Conservation (phyloP, 1,140 invertebrate species). For the Bradynema listronoti region DNA sequence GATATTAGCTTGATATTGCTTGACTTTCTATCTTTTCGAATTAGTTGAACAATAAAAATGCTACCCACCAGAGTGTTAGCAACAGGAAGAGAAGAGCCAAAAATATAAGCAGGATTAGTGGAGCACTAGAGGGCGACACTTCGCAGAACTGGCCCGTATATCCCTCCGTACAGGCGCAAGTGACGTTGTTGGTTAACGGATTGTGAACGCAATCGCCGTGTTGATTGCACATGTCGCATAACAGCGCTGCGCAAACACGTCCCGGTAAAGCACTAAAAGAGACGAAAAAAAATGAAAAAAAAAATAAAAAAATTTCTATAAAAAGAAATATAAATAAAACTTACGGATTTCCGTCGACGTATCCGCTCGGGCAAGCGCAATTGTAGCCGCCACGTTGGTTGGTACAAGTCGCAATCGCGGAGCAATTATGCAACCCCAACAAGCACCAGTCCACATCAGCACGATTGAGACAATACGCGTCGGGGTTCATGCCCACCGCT, state of each 20-base stretch:
- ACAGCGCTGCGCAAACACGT: constrained; percentile 50
- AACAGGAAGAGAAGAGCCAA: constrained; percentile 52
- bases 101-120: constrained; percentile 48
- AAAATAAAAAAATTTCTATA: not conserved
- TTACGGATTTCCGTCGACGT: constrained; percentile 54
- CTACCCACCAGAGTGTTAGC: constrained; percentile 46
- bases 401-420: constrained; percentile 51
- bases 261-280: constrained; percentile 37
- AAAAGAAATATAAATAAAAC: no score
- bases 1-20: no score
- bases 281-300: constrained; percentile 8
- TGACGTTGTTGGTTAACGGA: constrained; percentile 52
- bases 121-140: constrained; percentile 46
- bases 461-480: constrained; percentile 44
- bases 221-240: constrained; percentile 56
- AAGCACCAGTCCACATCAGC: constrained; percentile 53
- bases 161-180: constrained; percentile 53
- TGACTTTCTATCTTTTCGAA: no score
- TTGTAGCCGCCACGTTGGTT: constrained; percentile 46
- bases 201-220: constrained; percentile 53
- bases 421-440: constrained; percentile 55
- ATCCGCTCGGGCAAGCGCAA: constrained; percentile 51
- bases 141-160: constrained; percentile 52
- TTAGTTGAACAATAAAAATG: not conserved
- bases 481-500: constrained; percentile 42